A percentile compares a stretch with the other conserved stretches of the same genome.
Evolutionary conservation across 2,113 vertebrate species (phyloP).

Genomic region (Cariama cristata): DNA sequence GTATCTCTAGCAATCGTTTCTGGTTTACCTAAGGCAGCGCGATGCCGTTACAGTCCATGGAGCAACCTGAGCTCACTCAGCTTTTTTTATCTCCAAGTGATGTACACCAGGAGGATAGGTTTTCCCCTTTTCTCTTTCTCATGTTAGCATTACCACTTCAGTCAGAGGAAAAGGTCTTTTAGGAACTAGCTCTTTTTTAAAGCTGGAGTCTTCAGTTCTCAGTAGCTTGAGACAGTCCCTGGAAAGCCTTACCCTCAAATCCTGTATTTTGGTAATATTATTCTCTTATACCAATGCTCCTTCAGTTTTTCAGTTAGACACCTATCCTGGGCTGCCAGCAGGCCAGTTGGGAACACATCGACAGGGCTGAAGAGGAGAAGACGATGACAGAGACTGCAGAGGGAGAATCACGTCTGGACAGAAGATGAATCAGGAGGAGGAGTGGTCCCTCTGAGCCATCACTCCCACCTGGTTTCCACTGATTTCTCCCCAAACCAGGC

Average conservation of each 20-base stretch:
- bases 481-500: not conserved
- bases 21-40: not conserved
- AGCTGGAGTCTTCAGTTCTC: not conserved
- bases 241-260: not conserved
- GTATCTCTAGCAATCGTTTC: not conserved
- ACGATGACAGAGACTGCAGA: not conserved
- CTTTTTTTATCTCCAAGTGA: not conserved
- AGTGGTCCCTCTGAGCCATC: not conserved
- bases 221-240: not conserved
- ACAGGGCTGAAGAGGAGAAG: not conserved
- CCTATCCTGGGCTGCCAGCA: not conserved
- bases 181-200: not conserved
- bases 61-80: not conserved
- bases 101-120: not conserved
- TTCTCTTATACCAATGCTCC: not conserved
- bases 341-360: not conserved
- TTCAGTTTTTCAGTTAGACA: not conserved
- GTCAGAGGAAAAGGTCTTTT: not conserved
- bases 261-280: not conserved
- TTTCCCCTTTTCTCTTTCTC: not conserved
- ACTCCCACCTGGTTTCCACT: not conserved
- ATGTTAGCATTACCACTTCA: not conserved
- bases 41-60: not conserved
- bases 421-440: not conserved
- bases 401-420: not conserved